These are phyloP conservation scores for Melitaea cinxia DNA, from an alignment of 1,140 invertebrate genomes.

Conservation along the genomic window DNA sequence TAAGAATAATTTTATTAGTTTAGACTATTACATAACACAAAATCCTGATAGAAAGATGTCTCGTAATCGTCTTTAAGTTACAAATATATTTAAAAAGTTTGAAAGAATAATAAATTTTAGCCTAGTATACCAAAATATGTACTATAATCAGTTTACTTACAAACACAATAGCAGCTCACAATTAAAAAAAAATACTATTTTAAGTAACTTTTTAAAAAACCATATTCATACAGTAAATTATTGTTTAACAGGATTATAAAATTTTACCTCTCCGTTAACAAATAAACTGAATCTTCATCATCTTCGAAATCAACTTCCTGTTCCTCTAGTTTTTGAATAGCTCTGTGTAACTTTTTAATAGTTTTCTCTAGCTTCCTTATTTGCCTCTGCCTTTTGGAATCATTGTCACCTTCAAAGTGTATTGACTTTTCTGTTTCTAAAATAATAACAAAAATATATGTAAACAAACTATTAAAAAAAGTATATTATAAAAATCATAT, in stretches of 20 bases:
- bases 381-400: slow-evolving; percentile 61
- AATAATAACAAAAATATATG: not conserved
- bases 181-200: no score
- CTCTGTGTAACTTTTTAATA: slow-evolving; percentile 71
- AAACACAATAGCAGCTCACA: no score
- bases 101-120: no score
- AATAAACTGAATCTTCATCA: slow-evolving; percentile 75
- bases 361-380: slow-evolving; percentile 75
- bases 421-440: not conserved
- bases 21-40: no score
- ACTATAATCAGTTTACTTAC: no score
- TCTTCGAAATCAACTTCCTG: slow-evolving; percentile 78
- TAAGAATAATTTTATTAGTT: no score
- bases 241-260: not conserved
- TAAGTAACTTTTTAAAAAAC: no score
- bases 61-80: no score
- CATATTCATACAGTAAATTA: no score
- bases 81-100: no score
- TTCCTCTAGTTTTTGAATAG: slow-evolving; percentile 70
- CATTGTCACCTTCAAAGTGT: slow-evolving; percentile 47
- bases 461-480: not conserved
- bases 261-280: slow-evolving; percentile 69
- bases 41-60: no score
- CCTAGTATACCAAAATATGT: no score
- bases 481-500: not conserved